These are phyloP conservation scores for Ailuropoda melanoleuca DNA, from an alignment of 2,113 vertebrate species.

Conservation along the genomic window DNA sequence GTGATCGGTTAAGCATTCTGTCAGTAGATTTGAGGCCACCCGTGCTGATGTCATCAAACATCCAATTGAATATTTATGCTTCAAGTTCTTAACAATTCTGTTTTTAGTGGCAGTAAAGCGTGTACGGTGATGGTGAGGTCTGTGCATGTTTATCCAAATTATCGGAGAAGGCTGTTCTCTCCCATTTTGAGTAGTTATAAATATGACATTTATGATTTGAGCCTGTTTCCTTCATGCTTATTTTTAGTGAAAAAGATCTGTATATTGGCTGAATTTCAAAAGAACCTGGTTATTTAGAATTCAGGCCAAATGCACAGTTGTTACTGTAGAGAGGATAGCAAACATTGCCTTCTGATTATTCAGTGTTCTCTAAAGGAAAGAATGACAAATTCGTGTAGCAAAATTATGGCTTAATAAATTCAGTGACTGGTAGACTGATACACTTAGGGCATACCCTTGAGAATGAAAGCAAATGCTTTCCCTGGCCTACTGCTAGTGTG, in stretches of 20 bases:
- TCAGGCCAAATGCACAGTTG: conserved; percentile 72
- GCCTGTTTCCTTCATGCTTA: conserved; percentile 55
- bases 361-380: conserved; percentile 44
- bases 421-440: conserved; percentile 73
- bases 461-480: conserved; percentile 72
- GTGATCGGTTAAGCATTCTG: not conserved
- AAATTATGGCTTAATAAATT: conserved; percentile 72
- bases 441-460: conserved; percentile 66
- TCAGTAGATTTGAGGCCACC: not conserved
- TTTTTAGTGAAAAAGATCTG: conserved; percentile 67
- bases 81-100: not conserved
- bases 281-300: conserved; percentile 70
- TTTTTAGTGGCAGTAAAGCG: not conserved
- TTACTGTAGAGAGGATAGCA: conserved; percentile 68
- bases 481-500: conserved; percentile 43
- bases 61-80: not conserved
- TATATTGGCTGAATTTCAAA: conserved; percentile 72
- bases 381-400: conserved; percentile 72
- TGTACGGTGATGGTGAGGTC: not conserved
- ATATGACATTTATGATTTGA: conserved; percentile 47
- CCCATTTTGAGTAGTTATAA: conserved; percentile 49
- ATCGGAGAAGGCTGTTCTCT: not conserved
- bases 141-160: conserved; percentile 42
- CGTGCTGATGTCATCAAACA: not conserved
- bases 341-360: conserved; percentile 68